Conservation (phyloP, 2,888 invertebrate species). For the Carabus problematicus region DNA sequence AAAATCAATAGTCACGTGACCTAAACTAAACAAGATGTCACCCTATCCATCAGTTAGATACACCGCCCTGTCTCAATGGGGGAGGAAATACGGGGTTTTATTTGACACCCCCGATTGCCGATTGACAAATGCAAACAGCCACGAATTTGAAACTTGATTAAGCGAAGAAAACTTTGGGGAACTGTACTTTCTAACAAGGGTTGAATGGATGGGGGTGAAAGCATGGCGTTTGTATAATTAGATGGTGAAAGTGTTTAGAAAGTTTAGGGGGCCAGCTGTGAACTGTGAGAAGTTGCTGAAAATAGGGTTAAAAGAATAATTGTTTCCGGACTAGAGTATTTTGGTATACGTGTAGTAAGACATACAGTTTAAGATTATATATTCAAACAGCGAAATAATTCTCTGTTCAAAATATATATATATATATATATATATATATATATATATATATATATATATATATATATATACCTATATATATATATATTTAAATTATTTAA, state of each 20-base stretch:
- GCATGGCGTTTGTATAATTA: slow-evolving; percentile 15
- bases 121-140: slow-evolving; percentile 16
- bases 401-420: too few species aligned
- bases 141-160: slow-evolving; percentile 27
- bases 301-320: slow-evolving; percentile 17
- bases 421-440: too few species aligned
- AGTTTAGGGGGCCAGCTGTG: slow-evolving; percentile 18
- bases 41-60: too few species aligned
- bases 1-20: slow-evolving; percentile 27
- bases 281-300: background rate
- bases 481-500: too few species aligned
- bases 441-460: too few species aligned
- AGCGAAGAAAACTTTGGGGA: background rate
- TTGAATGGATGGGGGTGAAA: background rate
- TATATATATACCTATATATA: too few species aligned
- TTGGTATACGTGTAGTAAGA: background rate
- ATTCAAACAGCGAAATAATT: background rate
- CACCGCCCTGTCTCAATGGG: too few species aligned
- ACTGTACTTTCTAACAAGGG: too few species aligned
- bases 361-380: background rate
- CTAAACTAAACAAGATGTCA: too few species aligned
- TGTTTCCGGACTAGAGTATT: background rate
- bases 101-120: background rate
- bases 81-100: too few species aligned
- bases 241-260: slow-evolving; percentile 10